phyloP scores from a whole-genome alignment of 2,888 invertebrate genomes.

The Dasypogon diadema region DNA sequence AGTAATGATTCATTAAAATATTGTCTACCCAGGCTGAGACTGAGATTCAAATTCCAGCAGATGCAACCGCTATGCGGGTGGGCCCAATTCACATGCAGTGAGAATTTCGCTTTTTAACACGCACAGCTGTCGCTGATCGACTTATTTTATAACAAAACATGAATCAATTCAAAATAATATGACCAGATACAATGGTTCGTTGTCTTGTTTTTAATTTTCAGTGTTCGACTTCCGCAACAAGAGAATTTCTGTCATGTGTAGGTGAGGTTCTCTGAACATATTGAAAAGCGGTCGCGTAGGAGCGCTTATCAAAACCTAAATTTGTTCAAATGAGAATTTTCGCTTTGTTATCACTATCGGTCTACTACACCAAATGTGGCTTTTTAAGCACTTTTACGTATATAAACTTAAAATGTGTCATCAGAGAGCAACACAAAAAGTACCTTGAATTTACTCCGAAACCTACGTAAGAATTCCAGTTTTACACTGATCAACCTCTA shows the following conservation, averaged over 20 bases:
- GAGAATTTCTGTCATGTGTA: not conserved
- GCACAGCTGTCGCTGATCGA: conserved; percentile 15
- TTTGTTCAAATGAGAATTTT: conserved; percentile 2
- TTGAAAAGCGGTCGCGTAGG: not conserved
- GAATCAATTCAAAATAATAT: not conserved
- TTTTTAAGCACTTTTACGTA: conserved; percentile 3
- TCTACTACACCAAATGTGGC: conserved; percentile 5
- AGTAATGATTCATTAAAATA: conserved; percentile 28
- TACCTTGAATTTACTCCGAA: conserved; percentile 25
- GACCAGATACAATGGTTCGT: not conserved
- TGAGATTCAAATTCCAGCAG: not conserved
- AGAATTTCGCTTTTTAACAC: not conserved
- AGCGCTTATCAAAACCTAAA: conserved; percentile 1
- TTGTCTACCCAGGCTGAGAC: conserved; percentile 25
- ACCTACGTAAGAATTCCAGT: conserved; percentile 3
- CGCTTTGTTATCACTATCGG: not conserved
- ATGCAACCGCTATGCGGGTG: conserved; percentile 27
- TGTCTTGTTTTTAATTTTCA: conserved; percentile 8
- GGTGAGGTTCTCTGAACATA: not conserved
- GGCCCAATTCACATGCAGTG: not conserved
- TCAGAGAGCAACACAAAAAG: not conserved
- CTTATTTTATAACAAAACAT: conserved; percentile 14
- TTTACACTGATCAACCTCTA: not conserved
- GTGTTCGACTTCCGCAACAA: conserved; percentile 8
- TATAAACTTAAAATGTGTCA: conserved; percentile 18